Conservation (phyloP, 2,888 invertebrate genomes). For the Drepana falcataria region DNA sequence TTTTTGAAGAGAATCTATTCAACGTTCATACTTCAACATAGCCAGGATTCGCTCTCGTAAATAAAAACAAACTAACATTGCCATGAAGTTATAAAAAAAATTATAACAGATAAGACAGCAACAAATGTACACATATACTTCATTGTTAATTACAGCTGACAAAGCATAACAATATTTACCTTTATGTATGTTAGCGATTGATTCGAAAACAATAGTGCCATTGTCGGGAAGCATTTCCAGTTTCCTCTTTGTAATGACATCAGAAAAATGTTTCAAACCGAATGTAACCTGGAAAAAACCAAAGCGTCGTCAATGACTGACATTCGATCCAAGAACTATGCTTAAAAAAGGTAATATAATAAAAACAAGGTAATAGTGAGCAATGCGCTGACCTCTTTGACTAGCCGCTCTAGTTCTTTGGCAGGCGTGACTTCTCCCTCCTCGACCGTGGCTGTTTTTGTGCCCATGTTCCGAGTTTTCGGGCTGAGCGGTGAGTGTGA, state of each 20-base stretch:
- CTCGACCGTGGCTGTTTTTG: slow-evolving; percentile 74
- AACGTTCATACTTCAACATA: too few relatives aligned
- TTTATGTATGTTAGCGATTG: slow-evolving; percentile 92
- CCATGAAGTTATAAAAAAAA: too few relatives aligned
- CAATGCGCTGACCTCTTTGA: slow-evolving; percentile 77
- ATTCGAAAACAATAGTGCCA: slow-evolving; percentile 95
- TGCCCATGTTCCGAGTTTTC: slow-evolving; percentile 72
- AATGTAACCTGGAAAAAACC: slow-evolving; percentile 59
- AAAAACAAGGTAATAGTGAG: slow-evolving; percentile 11
- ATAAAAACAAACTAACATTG: too few relatives aligned
- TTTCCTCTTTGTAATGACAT: slow-evolving; percentile 94
- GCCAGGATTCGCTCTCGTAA: too few relatives aligned
- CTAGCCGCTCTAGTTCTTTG: slow-evolving; percentile 86
- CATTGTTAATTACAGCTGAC: too few relatives aligned
- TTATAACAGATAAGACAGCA: too few relatives aligned
- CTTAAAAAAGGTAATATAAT: slow-evolving; percentile 4
- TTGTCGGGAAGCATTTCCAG: slow-evolving; percentile 96
- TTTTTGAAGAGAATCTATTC: too few relatives aligned
- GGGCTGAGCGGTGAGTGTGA: slow-evolving; percentile 83
- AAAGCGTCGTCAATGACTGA: not conserved
- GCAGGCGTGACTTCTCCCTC: slow-evolving; percentile 82
- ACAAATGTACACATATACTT: too few relatives aligned
- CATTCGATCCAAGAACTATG: not conserved
- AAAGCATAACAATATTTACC: slow-evolving; percentile 41
- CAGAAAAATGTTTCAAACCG: slow-evolving; percentile 90